phyloP scores from a whole-genome alignment of 1,140 invertebrate genomes.

The Grapholita molesta region DNA sequence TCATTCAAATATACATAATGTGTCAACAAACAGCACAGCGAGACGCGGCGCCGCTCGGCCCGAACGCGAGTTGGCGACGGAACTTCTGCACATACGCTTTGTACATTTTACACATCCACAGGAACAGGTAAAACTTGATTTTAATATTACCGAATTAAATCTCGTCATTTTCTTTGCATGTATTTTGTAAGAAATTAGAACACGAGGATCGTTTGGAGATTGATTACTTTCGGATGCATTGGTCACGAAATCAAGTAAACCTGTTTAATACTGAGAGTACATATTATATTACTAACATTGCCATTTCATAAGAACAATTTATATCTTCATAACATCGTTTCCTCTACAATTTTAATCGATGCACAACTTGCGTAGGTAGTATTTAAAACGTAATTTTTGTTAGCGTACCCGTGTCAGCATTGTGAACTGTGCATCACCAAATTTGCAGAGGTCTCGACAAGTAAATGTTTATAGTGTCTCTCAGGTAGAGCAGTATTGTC shows the following conservation, averaged over 20 bases:
- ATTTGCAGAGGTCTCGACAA: neutral
- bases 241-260: constrained; percentile 25
- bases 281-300: constrained; percentile 41
- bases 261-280: constrained; percentile 41
- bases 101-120: constrained; percentile 53
- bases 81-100: constrained; percentile 76
- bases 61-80: constrained; percentile 56
- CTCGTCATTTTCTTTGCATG: neutral
- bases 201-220: neutral
- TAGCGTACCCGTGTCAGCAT: constrained; percentile 16
- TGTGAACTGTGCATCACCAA: neutral
- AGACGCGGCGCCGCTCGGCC: constrained; percentile 52
- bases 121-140: constrained; percentile 24
- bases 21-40: constrained; percentile 76
- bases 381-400: neutral
- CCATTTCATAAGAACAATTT: constrained; percentile 49
- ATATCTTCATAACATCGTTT: constrained; percentile 37
- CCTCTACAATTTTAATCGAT: neutral
- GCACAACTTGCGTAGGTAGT: neutral
- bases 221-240: neutral
- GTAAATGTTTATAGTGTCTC: constrained; percentile 67
- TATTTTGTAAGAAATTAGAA: neutral
- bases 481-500: constrained; percentile 70
- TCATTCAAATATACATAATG: constrained; percentile 77
- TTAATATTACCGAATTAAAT: constrained; percentile 2